Conservation (phyloP, 2,113 vertebrate genomes). For the Odocoileus hemionus region DNA sequence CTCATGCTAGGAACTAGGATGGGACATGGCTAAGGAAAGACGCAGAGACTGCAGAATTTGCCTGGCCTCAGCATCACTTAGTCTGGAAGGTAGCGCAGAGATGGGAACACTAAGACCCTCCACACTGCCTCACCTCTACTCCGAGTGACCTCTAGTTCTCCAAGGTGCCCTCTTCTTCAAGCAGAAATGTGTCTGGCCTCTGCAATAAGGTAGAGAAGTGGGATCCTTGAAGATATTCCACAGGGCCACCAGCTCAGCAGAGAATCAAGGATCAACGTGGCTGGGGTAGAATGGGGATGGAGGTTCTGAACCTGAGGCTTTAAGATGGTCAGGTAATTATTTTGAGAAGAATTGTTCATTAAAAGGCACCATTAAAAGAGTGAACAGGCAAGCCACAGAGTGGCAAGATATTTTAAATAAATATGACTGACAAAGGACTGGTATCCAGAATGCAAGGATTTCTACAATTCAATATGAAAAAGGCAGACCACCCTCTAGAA, state of each 20-base stretch:
- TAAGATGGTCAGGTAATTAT: not conserved
- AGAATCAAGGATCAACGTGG: not conserved
- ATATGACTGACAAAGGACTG: not conserved
- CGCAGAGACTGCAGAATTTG: not conserved
- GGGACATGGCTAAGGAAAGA: not conserved
- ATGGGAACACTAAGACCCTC: not conserved
- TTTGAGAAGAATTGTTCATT: not conserved
- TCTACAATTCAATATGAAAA: not conserved
- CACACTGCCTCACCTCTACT: not conserved
- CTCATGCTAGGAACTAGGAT: not conserved
- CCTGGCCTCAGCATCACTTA: not conserved
- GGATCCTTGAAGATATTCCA: not conserved
- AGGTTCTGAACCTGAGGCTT: not conserved
- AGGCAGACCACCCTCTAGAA: not conserved
- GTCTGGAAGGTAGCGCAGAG: not conserved
- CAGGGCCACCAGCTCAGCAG: not conserved
- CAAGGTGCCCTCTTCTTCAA: not conserved
- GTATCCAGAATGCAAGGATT: not conserved
- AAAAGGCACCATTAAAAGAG: not conserved
- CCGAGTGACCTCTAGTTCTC: not conserved
- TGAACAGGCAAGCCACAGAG: not conserved
- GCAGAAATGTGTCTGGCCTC: not conserved
- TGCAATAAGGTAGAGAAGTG: not conserved
- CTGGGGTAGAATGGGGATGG: not conserved
- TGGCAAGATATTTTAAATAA: not conserved